Conservation (phyloP, 2,888 invertebrate species). For the Lasius platythorax region DNA sequence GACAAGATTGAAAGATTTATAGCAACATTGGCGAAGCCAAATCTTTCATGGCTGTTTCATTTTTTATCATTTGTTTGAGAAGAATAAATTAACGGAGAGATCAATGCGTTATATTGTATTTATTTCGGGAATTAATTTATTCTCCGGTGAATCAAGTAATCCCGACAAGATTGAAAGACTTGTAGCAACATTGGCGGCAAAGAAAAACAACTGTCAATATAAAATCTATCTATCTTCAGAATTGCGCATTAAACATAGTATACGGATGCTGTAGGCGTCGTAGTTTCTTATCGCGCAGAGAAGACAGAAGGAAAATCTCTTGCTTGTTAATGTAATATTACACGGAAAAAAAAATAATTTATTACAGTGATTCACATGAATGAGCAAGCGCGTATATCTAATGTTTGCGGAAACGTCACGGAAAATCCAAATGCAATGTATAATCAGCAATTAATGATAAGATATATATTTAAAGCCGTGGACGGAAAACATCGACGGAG, state of each 20-base stretch:
- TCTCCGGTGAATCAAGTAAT: not conserved
- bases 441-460: not conserved
- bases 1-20: not conserved
- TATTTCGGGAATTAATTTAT: not conserved
- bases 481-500: not conserved
- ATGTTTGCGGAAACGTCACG: not conserved
- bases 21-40: not conserved
- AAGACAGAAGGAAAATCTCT: not conserved
- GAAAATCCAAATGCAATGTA: not conserved
- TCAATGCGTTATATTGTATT: not conserved
- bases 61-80: not conserved
- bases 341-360: not conserved
- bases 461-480: not conserved
- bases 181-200: not conserved
- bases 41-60: not conserved
- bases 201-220: not conserved
- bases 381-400: not conserved
- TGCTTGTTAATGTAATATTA: not conserved
- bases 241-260: not conserved
- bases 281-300: not conserved
- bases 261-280: not conserved
- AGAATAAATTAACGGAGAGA: not conserved
- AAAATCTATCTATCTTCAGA: not conserved
- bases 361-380: slow-evolving; percentile 8
- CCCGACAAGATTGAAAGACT: not conserved